Conservation (phyloP, 1,140 invertebrate species). For the Formica exsecta region DNA sequence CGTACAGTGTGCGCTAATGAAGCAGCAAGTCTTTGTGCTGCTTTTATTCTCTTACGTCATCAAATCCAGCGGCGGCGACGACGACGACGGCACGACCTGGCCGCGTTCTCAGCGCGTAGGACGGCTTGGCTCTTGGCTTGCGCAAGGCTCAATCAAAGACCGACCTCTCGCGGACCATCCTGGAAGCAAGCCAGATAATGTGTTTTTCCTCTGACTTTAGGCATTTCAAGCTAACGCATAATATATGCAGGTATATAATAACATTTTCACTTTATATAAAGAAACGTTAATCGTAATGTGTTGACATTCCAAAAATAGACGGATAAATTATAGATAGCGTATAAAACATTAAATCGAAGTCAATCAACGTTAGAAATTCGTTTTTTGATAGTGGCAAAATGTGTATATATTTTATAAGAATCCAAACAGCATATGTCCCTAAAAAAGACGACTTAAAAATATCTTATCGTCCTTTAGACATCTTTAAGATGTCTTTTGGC, state of each 20-base stretch:
- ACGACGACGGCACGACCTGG: slow-evolving; percentile 64
- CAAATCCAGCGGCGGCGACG: slow-evolving; percentile 69
- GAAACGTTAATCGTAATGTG: neutral
- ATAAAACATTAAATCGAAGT: too few relatives aligned
- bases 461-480: too few relatives aligned
- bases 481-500: too few relatives aligned
- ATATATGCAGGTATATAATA: slow-evolving; percentile 42
- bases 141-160: neutral
- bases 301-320: neutral
- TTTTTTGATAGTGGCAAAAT: too few relatives aligned
- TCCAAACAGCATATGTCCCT: too few relatives aligned
- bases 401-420: too few relatives aligned
- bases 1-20: slow-evolving; percentile 79
- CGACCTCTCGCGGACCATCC: slow-evolving; percentile 73
- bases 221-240: slow-evolving; percentile 60
- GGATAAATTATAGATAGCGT: too few relatives aligned
- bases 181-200: slow-evolving; percentile 67
- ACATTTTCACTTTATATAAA: too few relatives aligned
- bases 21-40: slow-evolving; percentile 80
- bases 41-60: slow-evolving; percentile 83
- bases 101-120: slow-evolving; percentile 40
- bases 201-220: slow-evolving; percentile 63
- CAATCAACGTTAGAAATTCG: too few relatives aligned
- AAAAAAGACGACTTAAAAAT: too few relatives aligned
- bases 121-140: neutral